A percentile compares a stretch with the other conserved stretches of the same genome.
phyloP scores from a whole-genome alignment of 2,113 vertebrate species.

The Andinoacara biseriatus region DNA sequence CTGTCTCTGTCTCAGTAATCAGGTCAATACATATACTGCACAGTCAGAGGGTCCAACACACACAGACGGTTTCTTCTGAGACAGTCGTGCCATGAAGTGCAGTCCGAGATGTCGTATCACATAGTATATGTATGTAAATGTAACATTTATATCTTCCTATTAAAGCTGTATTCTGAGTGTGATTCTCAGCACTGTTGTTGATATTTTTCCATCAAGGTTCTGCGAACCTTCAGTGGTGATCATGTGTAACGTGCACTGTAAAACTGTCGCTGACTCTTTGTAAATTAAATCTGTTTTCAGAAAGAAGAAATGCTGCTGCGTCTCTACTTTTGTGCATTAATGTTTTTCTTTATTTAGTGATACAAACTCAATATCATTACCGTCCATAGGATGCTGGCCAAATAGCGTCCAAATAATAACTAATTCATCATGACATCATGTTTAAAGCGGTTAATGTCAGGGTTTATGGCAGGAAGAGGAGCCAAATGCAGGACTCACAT shows the following conservation, averaged over 20 bases:
- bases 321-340: constrained; percentile 11
- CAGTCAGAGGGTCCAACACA: constrained; percentile 50
- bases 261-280: constrained; percentile 71
- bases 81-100: constrained; percentile 17
- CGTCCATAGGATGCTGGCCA: too few relatives aligned
- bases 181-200: constrained; percentile 54
- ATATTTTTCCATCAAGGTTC: constrained; percentile 66
- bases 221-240: constrained; percentile 65
- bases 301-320: constrained; percentile 32
- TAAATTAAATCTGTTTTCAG: constrained; percentile 76
- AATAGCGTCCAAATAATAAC: accelerated
- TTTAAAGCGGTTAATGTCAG: background rate
- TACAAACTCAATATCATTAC: background rate
- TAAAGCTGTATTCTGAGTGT: constrained; percentile 53
- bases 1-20: constrained; percentile 63
- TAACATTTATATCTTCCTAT: constrained; percentile 57
- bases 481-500: background rate
- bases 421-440: background rate
- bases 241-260: constrained; percentile 72
- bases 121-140: constrained; percentile 53
- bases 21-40: constrained; percentile 65
- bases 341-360: background rate
- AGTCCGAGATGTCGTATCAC: constrained; percentile 52
- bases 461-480: background rate
- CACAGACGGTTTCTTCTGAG: constrained; percentile 18